A percentile compares a stretch with the other conserved stretches of the same genome.
Conservation (phyloP, 2,113 vertebrate species). For the Malurus cyaneus region DNA sequence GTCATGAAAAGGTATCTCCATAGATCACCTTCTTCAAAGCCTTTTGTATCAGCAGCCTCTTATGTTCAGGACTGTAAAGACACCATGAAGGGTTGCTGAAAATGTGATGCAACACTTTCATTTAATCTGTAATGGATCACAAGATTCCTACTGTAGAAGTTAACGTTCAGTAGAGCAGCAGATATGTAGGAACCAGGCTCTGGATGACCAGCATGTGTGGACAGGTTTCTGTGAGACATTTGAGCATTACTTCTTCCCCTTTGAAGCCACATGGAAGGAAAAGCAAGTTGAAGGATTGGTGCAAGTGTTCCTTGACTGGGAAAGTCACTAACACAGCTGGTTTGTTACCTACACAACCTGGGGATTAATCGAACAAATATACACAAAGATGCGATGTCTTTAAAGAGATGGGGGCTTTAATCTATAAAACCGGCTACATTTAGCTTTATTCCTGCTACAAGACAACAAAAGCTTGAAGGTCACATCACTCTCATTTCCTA, state of each 20-base stretch:
- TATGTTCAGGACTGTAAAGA: not conserved
- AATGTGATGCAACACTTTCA: not conserved
- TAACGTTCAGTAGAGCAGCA: not conserved
- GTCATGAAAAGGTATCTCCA: not conserved
- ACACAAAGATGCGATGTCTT: not conserved
- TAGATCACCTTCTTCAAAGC: not conserved
- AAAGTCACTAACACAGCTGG: no score
- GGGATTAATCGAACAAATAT: not conserved
- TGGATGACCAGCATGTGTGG: not conserved
- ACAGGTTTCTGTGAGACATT: not conserved
- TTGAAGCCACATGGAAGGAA: not conserved
- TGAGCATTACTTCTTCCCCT: not conserved
- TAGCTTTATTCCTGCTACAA: not conserved
- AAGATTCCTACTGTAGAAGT: not conserved
- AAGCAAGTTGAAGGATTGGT: not conserved
- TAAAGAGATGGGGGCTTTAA: not conserved
- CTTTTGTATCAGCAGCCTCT: not conserved
- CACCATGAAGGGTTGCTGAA: not conserved
- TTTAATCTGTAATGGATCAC: not conserved
- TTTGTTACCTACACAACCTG: not conserved
- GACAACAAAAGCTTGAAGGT: not conserved
- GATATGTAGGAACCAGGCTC: not conserved
- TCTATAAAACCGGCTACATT: not conserved
- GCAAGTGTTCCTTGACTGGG: not conserved
- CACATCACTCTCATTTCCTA: not conserved